These are phyloP conservation scores for Benitochromis conjunctus DNA, from an alignment of 2,113 vertebrate genomes.

Conservation along the genomic window DNA sequence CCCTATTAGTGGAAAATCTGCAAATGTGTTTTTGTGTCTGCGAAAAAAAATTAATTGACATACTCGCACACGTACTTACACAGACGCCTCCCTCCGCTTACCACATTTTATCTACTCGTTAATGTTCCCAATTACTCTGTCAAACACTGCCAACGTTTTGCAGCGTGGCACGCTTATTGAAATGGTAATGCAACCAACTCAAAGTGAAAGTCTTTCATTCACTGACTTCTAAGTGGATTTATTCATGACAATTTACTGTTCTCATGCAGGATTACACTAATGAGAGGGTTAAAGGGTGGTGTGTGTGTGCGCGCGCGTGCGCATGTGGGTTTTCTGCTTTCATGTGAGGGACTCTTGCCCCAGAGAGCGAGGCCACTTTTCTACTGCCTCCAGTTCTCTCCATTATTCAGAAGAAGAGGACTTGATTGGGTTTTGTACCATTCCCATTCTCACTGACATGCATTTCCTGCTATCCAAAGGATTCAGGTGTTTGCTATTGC, in stretches of 20 bases:
- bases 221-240: constrained; percentile 71
- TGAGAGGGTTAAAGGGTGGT: constrained; percentile 70
- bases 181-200: constrained; percentile 71
- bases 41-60: constrained; percentile 34
- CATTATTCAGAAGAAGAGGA: constrained; percentile 54
- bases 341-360: constrained; percentile 52
- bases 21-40: constrained; percentile 3
- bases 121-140: constrained; percentile 72
- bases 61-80: not conserved
- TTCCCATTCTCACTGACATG: not conserved
- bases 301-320: not conserved
- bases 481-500: constrained; percentile 16
- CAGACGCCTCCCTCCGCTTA: constrained; percentile 16
- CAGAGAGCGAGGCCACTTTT: constrained; percentile 34
- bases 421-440: constrained; percentile 53
- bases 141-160: constrained; percentile 62
- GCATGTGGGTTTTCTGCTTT: constrained; percentile 49
- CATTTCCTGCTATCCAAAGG: constrained; percentile 25
- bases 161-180: constrained; percentile 59
- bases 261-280: constrained; percentile 72
- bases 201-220: constrained; percentile 70
- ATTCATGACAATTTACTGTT: constrained; percentile 74
- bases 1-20: constrained; percentile 32
- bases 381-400: constrained; percentile 36
- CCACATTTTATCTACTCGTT: constrained; percentile 67